Conservation (phyloP, 2,113 vertebrate genomes). For the Columba janthina region DNA sequence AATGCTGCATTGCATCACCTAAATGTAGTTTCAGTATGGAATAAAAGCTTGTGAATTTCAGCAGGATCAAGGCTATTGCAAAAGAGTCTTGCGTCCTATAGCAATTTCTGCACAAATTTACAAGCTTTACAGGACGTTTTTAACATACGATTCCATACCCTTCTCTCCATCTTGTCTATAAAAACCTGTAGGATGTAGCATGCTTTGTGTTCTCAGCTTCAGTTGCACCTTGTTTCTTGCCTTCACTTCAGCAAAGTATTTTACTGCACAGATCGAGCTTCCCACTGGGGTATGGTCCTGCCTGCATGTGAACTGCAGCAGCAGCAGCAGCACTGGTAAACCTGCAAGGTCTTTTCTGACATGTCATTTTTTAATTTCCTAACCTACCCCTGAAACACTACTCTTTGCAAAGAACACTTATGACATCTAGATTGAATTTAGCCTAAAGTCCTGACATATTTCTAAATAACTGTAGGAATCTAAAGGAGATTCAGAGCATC, state of each 20-base stretch:
- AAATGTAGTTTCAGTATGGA: constrained; percentile 27
- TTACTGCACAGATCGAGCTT: neutral
- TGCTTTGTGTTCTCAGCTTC: neutral
- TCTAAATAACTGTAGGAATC: neutral
- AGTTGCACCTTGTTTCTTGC: neutral
- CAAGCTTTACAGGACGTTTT: neutral
- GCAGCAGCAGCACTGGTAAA: neutral
- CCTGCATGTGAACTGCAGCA: neutral
- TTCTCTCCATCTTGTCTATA: neutral
- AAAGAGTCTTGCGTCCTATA: neutral
- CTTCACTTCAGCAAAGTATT: neutral
- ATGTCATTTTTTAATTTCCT: neutral
- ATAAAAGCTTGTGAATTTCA: constrained; percentile 11
- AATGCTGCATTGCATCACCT: neutral
- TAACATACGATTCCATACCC: neutral
- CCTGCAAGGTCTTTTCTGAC: neutral
- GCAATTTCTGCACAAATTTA: neutral
- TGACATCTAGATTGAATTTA: neutral
- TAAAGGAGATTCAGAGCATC: neutral
- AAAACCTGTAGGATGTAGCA: neutral
- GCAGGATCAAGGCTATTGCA: neutral
- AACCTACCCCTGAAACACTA: neutral
- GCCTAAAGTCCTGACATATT: neutral
- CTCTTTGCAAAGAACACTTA: neutral
- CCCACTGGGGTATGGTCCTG: neutral